Base-by-base conservation (phyloP, 2,797 vertebrate species). In the Pelochelys cantorii region DNA sequence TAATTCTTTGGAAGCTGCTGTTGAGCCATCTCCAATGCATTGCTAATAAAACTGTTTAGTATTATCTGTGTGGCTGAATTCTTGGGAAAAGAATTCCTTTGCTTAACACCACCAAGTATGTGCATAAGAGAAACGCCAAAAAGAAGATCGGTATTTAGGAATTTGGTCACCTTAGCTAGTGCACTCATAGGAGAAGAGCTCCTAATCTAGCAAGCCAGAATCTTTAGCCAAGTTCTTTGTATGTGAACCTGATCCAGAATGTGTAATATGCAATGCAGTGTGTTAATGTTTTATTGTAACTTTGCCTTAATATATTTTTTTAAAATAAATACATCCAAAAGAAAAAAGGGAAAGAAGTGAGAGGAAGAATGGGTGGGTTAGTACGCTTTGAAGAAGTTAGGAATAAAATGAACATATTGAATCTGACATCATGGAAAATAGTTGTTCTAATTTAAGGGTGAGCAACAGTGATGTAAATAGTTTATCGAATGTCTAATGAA, bases 361-460 rank as follows among this genome's bases (percentile, higher is more conserved):
- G 18, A 37, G 10, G 65, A 9, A 71, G 68, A 52, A 52, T 79
- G 27, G 42, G 2, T 3, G 5, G 48, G 37, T 5, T 48, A 85
- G 53, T 14, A 37, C 5, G 60, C 7, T 1, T 78, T 29, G 68
- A 82, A 78, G 42, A 48, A 56, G 74, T 25, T 34, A 62, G 88
- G 54, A 75, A 86, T 55, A 85, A 17, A 87, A 82, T 8, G 14
- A 18, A 10, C 53, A 27, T 1, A 0, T 42, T 0, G 1, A 88
- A 59, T 59, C 22, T 65, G 13, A 3, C 29, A 82, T 59, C 11
- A 12, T 4, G 1, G 5, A 54, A 82, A 29, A 22, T 2, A 0
- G 7, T 42, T 81, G 71, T 8, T 71, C 34, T 37, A 31, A 53
- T 29, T 82, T 81, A 81, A 3, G 71, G 6, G 59, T 92, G 52